These are phyloP conservation scores for Drosophila flavopinicola DNA, from an alignment of 2,888 invertebrate species.

Conservation along the genomic window DNA sequence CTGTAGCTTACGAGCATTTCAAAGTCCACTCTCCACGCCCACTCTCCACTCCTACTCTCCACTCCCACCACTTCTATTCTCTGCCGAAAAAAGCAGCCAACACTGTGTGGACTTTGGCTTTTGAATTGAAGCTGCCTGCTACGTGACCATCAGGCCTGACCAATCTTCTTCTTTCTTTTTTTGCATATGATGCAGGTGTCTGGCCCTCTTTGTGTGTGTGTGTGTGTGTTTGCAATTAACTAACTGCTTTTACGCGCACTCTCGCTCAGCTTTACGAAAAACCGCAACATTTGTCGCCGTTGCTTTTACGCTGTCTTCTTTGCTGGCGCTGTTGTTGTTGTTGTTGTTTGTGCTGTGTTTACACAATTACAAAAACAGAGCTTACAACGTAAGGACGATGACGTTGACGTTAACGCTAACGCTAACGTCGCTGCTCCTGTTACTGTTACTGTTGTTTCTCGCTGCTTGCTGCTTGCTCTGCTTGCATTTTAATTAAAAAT, in stretches of 20 bases:
- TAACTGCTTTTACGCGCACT: conserved; percentile 74
- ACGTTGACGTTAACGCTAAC: conserved; percentile 40
- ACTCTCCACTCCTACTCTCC: not conserved
- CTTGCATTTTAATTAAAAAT: conserved; percentile 78
- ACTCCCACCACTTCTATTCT: not conserved
- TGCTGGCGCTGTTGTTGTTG: conserved; percentile 1
- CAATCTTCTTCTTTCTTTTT: conserved; percentile 17
- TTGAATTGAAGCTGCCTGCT: conserved; percentile 55
- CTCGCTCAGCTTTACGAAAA: conserved; percentile 49
- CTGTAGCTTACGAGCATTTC: conserved; percentile 27
- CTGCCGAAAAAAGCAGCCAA: conserved; percentile 4
- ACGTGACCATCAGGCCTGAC: conserved; percentile 61
- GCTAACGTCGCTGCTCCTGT: not conserved
- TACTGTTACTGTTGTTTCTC: conserved; percentile 14
- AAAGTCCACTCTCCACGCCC: too few species aligned
- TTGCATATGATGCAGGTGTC: conserved; percentile 30
- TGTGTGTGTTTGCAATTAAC: conserved; percentile 62
- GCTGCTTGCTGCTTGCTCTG: conserved; percentile 28
- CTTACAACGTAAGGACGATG: conserved; percentile 30
- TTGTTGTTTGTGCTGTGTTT: conserved; percentile 47
- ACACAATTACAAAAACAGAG: conserved; percentile 51
- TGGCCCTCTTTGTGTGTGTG: conserved; percentile 15
- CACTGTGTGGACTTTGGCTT: conserved; percentile 55
- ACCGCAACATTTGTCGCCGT: conserved; percentile 65
- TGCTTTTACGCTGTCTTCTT: conserved; percentile 27